Percentiles rank a stretch among this genome's conserved stretches.
These are phyloP conservation scores for Sphyrna mokarran DNA, from an alignment of 2,113 vertebrate genomes.

Conservation along the genomic window DNA sequence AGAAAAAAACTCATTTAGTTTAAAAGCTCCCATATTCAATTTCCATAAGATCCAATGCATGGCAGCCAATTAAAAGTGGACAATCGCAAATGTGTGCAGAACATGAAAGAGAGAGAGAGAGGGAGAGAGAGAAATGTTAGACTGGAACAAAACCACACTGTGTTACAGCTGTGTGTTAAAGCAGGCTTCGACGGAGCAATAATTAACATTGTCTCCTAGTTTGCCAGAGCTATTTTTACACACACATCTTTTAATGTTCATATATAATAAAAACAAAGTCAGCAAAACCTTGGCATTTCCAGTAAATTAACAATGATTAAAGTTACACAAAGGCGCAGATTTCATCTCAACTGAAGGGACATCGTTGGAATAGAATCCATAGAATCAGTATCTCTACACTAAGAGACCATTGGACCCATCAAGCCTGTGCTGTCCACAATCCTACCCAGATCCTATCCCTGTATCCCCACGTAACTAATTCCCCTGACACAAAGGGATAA, in stretches of 20 bases:
- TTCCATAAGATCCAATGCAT: background rate
- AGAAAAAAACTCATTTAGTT: background rate
- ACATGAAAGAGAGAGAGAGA: background rate
- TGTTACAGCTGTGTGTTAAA: background rate
- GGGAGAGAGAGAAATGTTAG: background rate
- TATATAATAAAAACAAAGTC: background rate
- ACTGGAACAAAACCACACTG: background rate
- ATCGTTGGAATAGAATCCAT: background rate
- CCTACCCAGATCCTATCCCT: too few species aligned
- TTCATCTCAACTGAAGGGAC: background rate
- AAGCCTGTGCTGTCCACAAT: too few species aligned
- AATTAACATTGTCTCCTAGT: background rate
- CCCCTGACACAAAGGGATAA: too few species aligned
- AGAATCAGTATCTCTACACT: too few species aligned
- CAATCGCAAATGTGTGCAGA: background rate
- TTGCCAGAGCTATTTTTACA: background rate
- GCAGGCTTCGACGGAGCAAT: background rate
- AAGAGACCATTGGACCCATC: too few species aligned
- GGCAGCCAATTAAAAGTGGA: background rate
- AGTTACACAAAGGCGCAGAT: background rate
- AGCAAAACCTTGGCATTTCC: background rate
- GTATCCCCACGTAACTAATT: too few species aligned
- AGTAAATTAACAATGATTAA: background rate
- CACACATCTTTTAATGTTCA: background rate
- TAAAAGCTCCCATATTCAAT: background rate